Evolutionary conservation across 2,888 invertebrate species (phyloP), one percentile per base, ranked within the genome.

Genomic region (Limnephilus rhombicus): DNA sequence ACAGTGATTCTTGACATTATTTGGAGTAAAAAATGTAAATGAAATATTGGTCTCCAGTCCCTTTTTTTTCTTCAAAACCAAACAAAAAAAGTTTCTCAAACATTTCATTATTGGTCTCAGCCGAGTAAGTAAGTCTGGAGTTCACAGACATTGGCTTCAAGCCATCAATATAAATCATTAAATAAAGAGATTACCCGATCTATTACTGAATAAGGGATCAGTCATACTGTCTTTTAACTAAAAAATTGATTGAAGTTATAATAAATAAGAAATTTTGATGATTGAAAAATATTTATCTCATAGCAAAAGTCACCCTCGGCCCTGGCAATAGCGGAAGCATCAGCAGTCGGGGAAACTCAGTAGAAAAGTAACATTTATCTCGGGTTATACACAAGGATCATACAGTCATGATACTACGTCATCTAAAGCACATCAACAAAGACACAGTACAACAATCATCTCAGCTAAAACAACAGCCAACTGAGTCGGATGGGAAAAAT

Each of bases 291-390:
- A 83, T 49, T 49, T 81, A 53, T 90, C 86, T 45, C 80, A 80
- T 87, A 83, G 86, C 80, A 85, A 80, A 34, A 31, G 24, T 53
- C 24, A 83, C 53, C 49, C 53, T 15, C 68, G 45, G 11, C 89
- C n/a, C 37, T 53, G 82, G 80, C 91, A 49, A n/a, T 89, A 89
- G 92, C 92, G 82, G 85, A 92, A 92, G 93, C 93, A 90, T 92
- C 93, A 93, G 93, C 93, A 92, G 91, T 91, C 87, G 92, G 88
- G 93, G 92, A 93, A 93, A 93, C 91, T 91, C 89, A 92, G 93
- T 93, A 93, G 37, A 93, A 93, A 93, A 93, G 93, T 93, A 93
- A 93, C 93, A 93, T 93, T 91, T 87, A 53, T 68, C 18, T 87
- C 29, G n/a, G 37, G 34, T 31, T n/a, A 24, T 45, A 80, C 80